Evolutionary conservation across 2,888 invertebrate species (phyloP).

Genomic region (Idaea straminata): DNA sequence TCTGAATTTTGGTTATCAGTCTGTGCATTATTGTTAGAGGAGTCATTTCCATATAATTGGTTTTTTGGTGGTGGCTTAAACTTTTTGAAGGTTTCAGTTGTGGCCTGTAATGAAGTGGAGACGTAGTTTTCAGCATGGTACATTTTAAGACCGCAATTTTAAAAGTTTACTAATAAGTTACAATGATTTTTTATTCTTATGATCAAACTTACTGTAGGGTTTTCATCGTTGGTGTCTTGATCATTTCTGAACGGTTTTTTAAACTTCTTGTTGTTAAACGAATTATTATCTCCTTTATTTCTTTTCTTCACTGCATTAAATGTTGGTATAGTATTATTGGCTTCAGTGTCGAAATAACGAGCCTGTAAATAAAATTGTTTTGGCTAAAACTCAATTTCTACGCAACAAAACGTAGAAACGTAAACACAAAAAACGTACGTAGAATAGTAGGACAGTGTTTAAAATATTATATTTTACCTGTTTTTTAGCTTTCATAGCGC

Average conservation of each 20-base stretch:
- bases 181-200: not conserved
- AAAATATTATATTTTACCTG: slow-evolving; percentile 24
- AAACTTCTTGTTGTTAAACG: slow-evolving; percentile 2
- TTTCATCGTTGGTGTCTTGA: not conserved
- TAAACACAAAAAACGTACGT: not conserved
- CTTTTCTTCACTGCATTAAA: slow-evolving; percentile 20
- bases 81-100: not conserved
- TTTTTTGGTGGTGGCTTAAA: not conserved
- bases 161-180: not conserved
- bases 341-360: slow-evolving; percentile 54
- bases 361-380: slow-evolving; percentile 21
- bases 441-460: not conserved
- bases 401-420: not conserved
- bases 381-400: not conserved
- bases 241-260: not conserved
- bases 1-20: slow-evolving; percentile 8
- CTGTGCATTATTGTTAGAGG: not conserved
- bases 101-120: not conserved
- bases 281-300: slow-evolving; percentile 13
- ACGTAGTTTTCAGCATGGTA: not conserved
- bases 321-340: slow-evolving; percentile 28
- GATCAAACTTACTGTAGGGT: not conserved
- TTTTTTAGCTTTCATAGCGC: slow-evolving; percentile 33
- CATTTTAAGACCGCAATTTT: too few species aligned
- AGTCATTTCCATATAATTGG: not conserved